phyloP scores from a whole-genome alignment of 2,797 vertebrate species.

The Manis pentadactyla region DNA sequence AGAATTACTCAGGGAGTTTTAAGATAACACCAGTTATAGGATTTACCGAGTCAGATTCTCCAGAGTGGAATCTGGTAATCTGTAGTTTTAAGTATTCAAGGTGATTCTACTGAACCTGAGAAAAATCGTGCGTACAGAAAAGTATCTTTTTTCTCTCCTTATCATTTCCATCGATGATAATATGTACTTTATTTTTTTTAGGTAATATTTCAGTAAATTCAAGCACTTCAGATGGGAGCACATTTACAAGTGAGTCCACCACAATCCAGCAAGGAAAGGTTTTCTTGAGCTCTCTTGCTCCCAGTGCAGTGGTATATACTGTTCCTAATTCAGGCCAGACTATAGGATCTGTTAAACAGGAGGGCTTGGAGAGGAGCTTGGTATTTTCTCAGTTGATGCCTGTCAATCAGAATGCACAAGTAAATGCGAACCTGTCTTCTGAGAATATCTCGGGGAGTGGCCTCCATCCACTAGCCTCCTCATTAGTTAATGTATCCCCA shows the following conservation, averaged over 20 bases:
- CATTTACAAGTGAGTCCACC: conserved; percentile 90
- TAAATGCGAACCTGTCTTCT: conserved; percentile 89
- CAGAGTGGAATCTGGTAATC: conserved; percentile 16
- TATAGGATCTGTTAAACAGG: conserved; percentile 94
- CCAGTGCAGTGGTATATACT: conserved; percentile 94
- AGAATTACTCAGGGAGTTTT: background rate
- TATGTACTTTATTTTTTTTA: conserved; percentile 78
- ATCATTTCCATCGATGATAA: conserved; percentile 58
- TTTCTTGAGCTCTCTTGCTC: conserved; percentile 92
- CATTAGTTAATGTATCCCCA: conserved; percentile 87
- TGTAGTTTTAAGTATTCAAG: background rate
- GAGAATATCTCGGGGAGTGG: conserved; percentile 86
- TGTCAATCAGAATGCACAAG: conserved; percentile 92
- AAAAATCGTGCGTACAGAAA: background rate
- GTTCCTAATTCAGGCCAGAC: conserved; percentile 90
- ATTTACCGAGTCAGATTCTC: background rate
- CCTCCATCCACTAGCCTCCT: conserved; percentile 87
- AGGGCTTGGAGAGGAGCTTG: conserved; percentile 94
- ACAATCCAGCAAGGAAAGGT: conserved; percentile 93
- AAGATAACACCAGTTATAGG: background rate
- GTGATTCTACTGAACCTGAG: background rate
- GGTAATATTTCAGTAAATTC: conserved; percentile 92
- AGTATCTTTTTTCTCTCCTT: background rate
- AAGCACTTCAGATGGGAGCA: conserved; percentile 89
- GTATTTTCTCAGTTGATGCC: conserved; percentile 93